Evolutionary conservation across 30 jellyfish, hydroid and myxozoan genomes (phyloP), one percentile per base, ranked within the genome.

Genomic region (Sanderia malayensis): DNA sequence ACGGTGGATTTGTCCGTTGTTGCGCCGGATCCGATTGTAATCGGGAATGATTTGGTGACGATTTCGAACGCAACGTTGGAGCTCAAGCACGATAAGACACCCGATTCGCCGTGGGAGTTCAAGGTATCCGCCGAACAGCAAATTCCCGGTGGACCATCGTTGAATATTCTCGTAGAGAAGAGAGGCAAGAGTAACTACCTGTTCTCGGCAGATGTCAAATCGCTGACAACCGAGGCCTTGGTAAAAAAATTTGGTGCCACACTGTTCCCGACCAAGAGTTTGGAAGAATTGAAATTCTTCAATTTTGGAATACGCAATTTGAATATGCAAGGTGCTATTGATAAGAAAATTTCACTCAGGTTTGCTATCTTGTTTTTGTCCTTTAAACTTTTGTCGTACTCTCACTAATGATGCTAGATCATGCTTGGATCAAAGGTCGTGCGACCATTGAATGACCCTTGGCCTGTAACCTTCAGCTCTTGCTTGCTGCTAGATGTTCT

Each of bases 221-320:
- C 65, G 1, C 44, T 86, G 59, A 77, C 92, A 22, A 86, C 88
- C 18, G 62, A 67, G 46, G 85, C 53, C 18, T 46, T 86, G 44
- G 61, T 79, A 70, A 49, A 61, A 60, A 62, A 78, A 15, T 86
- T 86, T 44, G 92, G 92, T 0, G 96, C 94, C 13, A 73, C 61
- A 53, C 78, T 69, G 25, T 59, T 66, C 26, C 88, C 88, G n/a
- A 19, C 67, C 23, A 66, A 63, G 61, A 70, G 61, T 31, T 22
- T 86, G 66, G 77, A 60, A 41, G 79, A 80, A n/a, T 58, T 77
- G 67, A 85, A 79, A 19, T 86, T 86, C 66, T 71, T 86, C 31
- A 82, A 86, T 63, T 86, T 86, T 78, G 96, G 89, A 13, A 37
- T 86, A 15, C 47, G 60, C 74, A 75, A 86, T 79, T 55, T 86